Conservation (phyloP, 2,113 vertebrate species). For the Nestor notabilis region DNA sequence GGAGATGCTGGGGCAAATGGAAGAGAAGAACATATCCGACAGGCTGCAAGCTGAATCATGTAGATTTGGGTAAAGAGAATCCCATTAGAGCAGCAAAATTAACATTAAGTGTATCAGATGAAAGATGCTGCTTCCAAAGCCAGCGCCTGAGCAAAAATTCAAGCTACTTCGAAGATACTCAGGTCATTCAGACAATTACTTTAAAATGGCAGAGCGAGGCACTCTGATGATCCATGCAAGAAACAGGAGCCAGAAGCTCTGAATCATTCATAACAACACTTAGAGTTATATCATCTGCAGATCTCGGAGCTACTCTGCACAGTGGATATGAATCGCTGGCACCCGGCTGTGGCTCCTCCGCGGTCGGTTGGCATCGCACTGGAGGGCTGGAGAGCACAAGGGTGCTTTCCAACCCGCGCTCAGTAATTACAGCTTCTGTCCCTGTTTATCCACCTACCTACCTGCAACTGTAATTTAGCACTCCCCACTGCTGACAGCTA, state of each 20-base stretch:
- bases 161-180: conserved; percentile 27
- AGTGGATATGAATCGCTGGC: conserved; percentile 54
- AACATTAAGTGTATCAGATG: conserved; percentile 17
- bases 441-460: conserved; percentile 11
- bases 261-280: conserved; percentile 56
- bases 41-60: conserved; percentile 36
- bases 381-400: conserved; percentile 12
- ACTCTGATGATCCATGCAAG: neutral
- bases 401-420: conserved; percentile 36
- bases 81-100: conserved; percentile 39
- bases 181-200: conserved; percentile 38
- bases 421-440: neutral
- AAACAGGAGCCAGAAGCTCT: conserved; percentile 36
- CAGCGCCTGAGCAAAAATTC: neutral
- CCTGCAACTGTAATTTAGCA: neutral
- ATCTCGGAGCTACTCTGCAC: conserved; percentile 33
- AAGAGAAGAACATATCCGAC: neutral
- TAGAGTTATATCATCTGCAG: conserved; percentile 19
- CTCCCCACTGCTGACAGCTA: neutral
- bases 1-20: conserved; percentile 23
- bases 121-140: conserved; percentile 14
- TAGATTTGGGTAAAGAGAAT: conserved; percentile 6
- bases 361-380: neutral
- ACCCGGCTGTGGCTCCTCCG: conserved; percentile 25
- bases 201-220: conserved; percentile 48